phyloP scores from a whole-genome alignment of 2,113 vertebrate genomes.

The Nesogale talazaci region DNA sequence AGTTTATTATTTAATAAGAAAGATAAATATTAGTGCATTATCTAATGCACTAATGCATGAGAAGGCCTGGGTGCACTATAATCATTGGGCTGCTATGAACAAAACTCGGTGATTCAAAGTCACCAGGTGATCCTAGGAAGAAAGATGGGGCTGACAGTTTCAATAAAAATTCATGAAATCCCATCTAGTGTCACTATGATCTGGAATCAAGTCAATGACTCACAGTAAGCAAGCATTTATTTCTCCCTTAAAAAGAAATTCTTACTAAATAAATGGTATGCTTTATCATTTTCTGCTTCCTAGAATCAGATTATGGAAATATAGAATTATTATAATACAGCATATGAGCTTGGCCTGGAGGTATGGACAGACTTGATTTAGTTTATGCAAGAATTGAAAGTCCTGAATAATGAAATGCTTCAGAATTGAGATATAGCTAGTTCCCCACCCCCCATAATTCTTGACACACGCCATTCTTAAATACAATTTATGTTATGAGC shows the following conservation, averaged over 20 bases:
- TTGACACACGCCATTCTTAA: not conserved
- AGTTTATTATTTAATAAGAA: not conserved
- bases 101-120: too few relatives aligned
- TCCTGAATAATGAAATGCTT: not conserved
- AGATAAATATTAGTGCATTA: not conserved
- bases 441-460: not conserved
- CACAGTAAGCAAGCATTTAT: not conserved
- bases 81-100: too few relatives aligned
- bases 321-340: not conserved
- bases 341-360: not conserved
- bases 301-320: constrained; percentile 6
- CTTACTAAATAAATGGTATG: not conserved
- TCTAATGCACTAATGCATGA: too few relatives aligned
- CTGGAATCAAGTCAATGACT: not conserved
- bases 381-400: not conserved
- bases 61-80: too few relatives aligned
- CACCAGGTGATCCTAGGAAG: too few relatives aligned
- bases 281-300: not conserved
- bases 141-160: too few relatives aligned
- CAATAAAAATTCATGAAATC: too few relatives aligned
- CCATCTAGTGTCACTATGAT: too few relatives aligned
- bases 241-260: not conserved
- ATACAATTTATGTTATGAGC: not conserved
- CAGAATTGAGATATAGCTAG: not conserved
- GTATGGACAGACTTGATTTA: not conserved